A percentile compares a stretch with the other conserved stretches of the same genome.
Conservation (phyloP, 1,140 invertebrate species). For the Idris sp. region DNA sequence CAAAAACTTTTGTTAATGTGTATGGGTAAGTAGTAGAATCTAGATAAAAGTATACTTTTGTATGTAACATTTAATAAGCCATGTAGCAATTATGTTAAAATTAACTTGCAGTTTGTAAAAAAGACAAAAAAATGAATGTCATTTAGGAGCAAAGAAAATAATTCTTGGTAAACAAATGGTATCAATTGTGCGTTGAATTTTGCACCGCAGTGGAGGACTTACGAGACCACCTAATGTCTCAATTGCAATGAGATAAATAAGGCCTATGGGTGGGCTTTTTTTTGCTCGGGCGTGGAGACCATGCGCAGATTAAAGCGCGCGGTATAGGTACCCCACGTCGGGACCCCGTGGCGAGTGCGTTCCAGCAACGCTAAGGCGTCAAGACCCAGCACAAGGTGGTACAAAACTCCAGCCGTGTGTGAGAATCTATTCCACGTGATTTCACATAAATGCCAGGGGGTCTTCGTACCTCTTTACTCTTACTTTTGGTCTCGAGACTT, state of each 20-base stretch:
- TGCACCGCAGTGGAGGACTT: constrained; percentile 12
- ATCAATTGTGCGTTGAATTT: constrained; percentile 37
- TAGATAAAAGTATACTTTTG: too few relatives aligned
- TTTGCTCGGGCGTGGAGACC: too few relatives aligned
- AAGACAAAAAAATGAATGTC: too few relatives aligned
- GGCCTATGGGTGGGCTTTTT: constrained; percentile 70
- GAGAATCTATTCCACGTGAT: constrained; percentile 76
- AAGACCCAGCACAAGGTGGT: constrained; percentile 69
- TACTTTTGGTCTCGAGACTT: too few relatives aligned
- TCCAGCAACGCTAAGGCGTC: constrained; percentile 60
- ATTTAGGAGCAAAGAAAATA: too few relatives aligned
- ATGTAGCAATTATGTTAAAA: too few relatives aligned
- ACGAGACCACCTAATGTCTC: constrained; percentile 67
- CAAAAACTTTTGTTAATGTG: too few relatives aligned
- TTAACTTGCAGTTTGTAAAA: too few relatives aligned
- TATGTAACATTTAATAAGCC: too few relatives aligned
- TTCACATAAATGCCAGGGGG: constrained; percentile 72
- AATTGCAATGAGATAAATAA: constrained; percentile 71
- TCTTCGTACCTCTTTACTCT: constrained; percentile 33
- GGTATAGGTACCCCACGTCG: constrained; percentile 44
- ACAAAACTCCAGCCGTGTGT: constrained; percentile 74
- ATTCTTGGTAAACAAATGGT: constrained; percentile 36
- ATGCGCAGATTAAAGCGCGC: too few relatives aligned
- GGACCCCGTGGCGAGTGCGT: constrained; percentile 56
- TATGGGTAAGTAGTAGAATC: too few relatives aligned